Base-by-base conservation (phyloP, 2,797 vertebrate genomes). In the Eupleurogrammus muticus region DNA sequence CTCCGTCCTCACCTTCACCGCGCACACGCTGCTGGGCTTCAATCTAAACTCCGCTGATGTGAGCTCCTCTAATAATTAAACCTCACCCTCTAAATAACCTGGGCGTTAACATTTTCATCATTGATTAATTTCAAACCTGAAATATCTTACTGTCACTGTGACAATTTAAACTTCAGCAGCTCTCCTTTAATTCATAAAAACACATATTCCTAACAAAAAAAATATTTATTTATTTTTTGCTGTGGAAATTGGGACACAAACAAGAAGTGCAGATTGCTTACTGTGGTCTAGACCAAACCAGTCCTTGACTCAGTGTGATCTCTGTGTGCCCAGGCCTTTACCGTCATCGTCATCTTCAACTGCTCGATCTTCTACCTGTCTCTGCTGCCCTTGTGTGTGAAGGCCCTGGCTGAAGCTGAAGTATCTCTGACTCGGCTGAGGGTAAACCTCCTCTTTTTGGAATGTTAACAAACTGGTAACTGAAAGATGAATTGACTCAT, bases 301-400 rank as follows among this genome's bases (percentile, higher is more conserved):
- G n/a, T n/a, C n/a, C n/a, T n/a, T n/a, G n/a, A n/a, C n/a, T n/a
- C n/a, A 28, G 28, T 28, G 3, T 28, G 6, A 28, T 28, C 28
- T 28, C 28, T 28, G 6, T 28, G 6, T n/a, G n/a, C n/a, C n/a
- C 66, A 96, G 96, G 95, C 93, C 1, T 96, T 95, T 56, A 95
- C 93, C 40, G 92, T 93, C 75, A 95, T 96, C 1, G 88, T 94
- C 72, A 85, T 95, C 82, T 96, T 96, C 85, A 96, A 95, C 65
- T 82, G 91, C 65, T 87, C 96, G 94, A 92, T 89, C 80, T 94
- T 96, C 83, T 86, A 90, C 11, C 77, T 95, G 51, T 83, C 81
- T 52, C 17, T 95, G 13, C 40, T 96, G 77, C 95, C 95, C 0
- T 24, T 91, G 54, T 85, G 81, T 3, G 81, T 94, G n/a, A 96